A percentile compares a stretch with the other conserved stretches of the same genome.
Evolutionary conservation across 2,888 invertebrate genomes (phyloP).

Genomic region (Parnassius smintheus): DNA sequence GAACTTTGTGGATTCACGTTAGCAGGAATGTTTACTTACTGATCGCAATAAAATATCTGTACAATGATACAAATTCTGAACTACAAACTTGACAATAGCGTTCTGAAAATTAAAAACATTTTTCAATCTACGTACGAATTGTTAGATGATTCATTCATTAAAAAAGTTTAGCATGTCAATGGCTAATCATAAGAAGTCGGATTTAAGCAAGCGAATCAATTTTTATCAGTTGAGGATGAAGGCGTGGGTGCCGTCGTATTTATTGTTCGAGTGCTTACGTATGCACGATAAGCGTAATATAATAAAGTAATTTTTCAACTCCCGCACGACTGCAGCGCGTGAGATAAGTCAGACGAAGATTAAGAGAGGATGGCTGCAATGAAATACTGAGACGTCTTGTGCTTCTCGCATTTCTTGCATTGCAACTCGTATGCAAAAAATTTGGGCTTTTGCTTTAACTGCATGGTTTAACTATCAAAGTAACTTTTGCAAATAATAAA

Average conservation of each 20-base stretch:
- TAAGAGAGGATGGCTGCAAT: slow-evolving; percentile 21
- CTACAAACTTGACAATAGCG: no score
- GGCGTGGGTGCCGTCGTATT: slow-evolving; percentile 14
- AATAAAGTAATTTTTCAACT: slow-evolving; percentile 24
- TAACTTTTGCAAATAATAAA: no score
- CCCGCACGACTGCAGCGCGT: slow-evolving; percentile 13
- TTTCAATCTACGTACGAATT: no score
- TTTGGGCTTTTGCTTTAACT: no score
- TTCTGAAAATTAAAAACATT: no score
- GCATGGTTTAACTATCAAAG: no score
- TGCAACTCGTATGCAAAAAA: slow-evolving; percentile 12
- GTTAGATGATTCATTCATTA: no score
- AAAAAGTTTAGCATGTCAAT: not conserved
- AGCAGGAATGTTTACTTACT: no score
- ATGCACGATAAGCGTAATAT: slow-evolving; percentile 18
- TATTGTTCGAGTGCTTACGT: slow-evolving; percentile 15
- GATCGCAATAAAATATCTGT: no score
- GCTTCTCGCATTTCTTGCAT: slow-evolving; percentile 14
- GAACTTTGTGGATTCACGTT: no score
- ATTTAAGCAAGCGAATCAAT: slow-evolving; percentile 1
- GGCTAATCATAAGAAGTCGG: slow-evolving; percentile 3
- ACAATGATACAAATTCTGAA: no score
- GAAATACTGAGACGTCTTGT: slow-evolving; percentile 16
- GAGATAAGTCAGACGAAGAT: slow-evolving; percentile 22
- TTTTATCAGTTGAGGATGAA: slow-evolving; percentile 5